phyloP scores from a whole-genome alignment of 2,888 invertebrate genomes.

The Cylindroiulus punctatus region DNA sequence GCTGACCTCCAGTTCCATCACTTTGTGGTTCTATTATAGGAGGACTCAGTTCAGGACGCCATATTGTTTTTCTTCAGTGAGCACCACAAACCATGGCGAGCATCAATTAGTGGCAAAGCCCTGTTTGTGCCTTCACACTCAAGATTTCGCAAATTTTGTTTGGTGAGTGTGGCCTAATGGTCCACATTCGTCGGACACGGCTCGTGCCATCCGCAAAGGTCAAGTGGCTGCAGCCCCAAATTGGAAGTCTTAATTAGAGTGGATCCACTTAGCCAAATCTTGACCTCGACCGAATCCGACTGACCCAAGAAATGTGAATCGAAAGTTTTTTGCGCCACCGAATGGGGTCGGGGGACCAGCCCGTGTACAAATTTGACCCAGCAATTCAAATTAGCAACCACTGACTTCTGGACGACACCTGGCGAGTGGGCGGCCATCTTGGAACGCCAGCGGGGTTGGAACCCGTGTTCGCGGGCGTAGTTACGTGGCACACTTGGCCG shows the following conservation, averaged over 20 bases:
- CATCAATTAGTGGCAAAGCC: no score
- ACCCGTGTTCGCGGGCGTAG: background rate
- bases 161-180: background rate
- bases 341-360: background rate
- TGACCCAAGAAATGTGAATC: background rate
- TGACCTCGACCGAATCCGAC: background rate
- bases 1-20: no score
- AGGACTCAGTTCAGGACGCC: no score
- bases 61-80: no score
- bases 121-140: no score
- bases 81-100: no score
- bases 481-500: background rate
- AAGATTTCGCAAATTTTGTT: no score
- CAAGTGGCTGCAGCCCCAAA: background rate
- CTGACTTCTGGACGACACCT: slow-evolving; percentile 3
- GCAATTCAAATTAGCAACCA: background rate
- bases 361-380: background rate
- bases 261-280: background rate
- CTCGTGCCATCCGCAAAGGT: background rate
- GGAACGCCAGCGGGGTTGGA: background rate
- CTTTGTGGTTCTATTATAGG: no score
- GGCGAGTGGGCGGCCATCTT: background rate
- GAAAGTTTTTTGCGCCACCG: no score
- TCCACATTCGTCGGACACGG: background rate
- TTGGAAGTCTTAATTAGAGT: background rate